Evolutionary conservation across 2,113 vertebrate genomes (phyloP).

Genomic region (Oplegnathus fasciatus): DNA sequence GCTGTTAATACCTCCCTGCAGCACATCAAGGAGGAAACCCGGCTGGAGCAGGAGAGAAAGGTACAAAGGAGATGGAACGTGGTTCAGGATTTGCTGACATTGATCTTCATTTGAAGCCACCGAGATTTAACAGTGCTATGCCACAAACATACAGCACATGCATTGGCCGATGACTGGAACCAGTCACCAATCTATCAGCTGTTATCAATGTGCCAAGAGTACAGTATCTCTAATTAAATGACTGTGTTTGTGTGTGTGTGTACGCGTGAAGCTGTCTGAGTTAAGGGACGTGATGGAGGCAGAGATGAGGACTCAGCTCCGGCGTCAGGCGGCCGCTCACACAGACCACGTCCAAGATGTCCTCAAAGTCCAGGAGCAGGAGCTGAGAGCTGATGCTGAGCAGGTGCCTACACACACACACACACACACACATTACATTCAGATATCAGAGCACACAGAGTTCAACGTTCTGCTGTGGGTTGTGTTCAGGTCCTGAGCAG

Average conservation of each 20-base stretch:
- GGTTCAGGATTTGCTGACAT: not conserved
- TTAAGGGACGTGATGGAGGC: conserved; percentile 95
- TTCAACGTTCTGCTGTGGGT: not conserved
- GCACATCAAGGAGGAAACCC: conserved; percentile 86
- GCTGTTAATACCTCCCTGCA: conserved; percentile 88
- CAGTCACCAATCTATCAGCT: too few relatives aligned
- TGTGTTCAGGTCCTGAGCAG: conserved; percentile 86
- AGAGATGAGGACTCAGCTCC: conserved; percentile 97
- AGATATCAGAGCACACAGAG: not conserved
- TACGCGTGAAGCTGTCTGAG: conserved; percentile 86
- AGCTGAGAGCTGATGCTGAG: conserved; percentile 89
- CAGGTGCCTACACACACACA: conserved; percentile 80
- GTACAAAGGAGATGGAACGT: conserved; percentile 64
- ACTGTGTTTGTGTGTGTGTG: not conserved
- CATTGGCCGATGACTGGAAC: too few relatives aligned
- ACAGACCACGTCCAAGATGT: conserved; percentile 94
- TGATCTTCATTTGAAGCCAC: not conserved
- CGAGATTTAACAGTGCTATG: not conserved
- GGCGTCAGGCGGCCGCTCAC: conserved; percentile 96
- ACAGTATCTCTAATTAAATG: not conserved
- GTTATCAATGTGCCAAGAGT: too few relatives aligned
- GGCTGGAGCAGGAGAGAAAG: conserved; percentile 92
- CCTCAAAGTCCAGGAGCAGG: conserved; percentile 94
- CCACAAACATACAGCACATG: not conserved
- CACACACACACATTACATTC: not conserved